A percentile compares a stretch with the other conserved stretches of the same genome.
Conservation (phyloP, 2,888 invertebrate genomes). For the Drosophila mercatorum region DNA sequence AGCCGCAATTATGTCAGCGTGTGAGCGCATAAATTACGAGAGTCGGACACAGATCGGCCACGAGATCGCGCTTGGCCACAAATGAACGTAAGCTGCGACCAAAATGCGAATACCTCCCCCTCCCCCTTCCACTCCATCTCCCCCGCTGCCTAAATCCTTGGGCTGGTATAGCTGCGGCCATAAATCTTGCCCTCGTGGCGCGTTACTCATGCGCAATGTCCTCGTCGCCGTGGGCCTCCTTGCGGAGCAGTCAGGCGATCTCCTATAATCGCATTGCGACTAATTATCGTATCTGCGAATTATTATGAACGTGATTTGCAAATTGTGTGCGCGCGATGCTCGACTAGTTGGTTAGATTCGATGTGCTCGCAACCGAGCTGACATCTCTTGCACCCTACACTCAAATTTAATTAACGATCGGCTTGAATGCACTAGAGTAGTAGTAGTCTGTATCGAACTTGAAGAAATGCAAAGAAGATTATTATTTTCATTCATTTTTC, state of each 20-base stretch:
- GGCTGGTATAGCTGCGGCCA: constrained; percentile 27
- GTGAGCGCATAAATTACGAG: constrained; percentile 70
- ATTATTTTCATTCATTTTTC: too few species aligned
- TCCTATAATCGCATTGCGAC: constrained; percentile 82
- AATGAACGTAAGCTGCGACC: constrained; percentile 61
- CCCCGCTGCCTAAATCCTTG: constrained; percentile 1
- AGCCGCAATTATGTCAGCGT: constrained; percentile 73
- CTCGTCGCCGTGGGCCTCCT: constrained; percentile 33
- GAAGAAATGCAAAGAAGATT: too few species aligned
- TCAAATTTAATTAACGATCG: not conserved
- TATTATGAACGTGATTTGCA: constrained; percentile 74
- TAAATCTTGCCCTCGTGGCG: constrained; percentile 69
- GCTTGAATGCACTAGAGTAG: not conserved
- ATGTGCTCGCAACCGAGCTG: constrained; percentile 17
- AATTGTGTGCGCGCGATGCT: constrained; percentile 52
- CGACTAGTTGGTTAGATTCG: constrained; percentile 38
- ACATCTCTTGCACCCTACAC: constrained; percentile 10
- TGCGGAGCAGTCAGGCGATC: constrained; percentile 41
- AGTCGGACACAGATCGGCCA: constrained; percentile 32
- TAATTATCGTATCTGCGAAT: constrained; percentile 83
- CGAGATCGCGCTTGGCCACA: constrained; percentile 40
- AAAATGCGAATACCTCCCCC: constrained; percentile 40
- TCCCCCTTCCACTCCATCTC: not conserved
- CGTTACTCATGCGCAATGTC: constrained; percentile 75
- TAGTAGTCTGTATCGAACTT: too few species aligned